Evolutionary conservation across 2,113 vertebrate genomes (phyloP), one percentile per base, ranked within the genome.

Genomic region (Potamarius usumacintae): DNA sequence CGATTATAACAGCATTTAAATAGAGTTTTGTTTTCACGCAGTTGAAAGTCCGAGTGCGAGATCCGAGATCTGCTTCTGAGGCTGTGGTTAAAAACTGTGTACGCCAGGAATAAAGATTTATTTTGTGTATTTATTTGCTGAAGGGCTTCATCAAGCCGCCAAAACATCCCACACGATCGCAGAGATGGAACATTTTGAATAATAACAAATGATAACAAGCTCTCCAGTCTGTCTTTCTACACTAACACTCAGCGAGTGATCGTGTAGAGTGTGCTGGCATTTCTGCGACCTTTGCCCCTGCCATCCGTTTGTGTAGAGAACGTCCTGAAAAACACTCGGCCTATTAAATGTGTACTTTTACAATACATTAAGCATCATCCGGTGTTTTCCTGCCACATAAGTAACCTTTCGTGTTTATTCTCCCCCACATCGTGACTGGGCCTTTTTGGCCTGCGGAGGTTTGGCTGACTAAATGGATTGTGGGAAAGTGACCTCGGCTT

Each of bases 1-100:
- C 89, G 77, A 90, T 87, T 90, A 87, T 30, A 85, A 88, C 82
- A 87, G 82, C 82, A 85, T 79, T 84, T 90, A 88, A 90, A 86
- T 82, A 82, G 62, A 83, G 55, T 67, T 88, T 52, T 11, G 76
- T 63, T 88, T 82, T 25, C 79, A 14, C 18, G 30, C 57, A 14
- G 9, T 62, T 25, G 30, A 12, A 48, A 25, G 57, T 82, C 30
- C 58, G 20, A 62, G 57, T 12, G 53, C 30, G 53, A 81, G 55
- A 22, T n/a, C 82, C 7, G 34, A 27, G 86, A 42, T 69, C 77
- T 8, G 7, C 20, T 60, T 55, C 58, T 58, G 42, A 60, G 72
- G 42, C 74, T 62, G 74, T 76, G 83, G 30, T 76, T 55, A 14
- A 72, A 58, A 84, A 72, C 25, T 52, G 62, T 50, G 62, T 50